Evolutionary conservation across 2,113 vertebrate genomes (phyloP).

Genomic region (Zingel zingel): DNA sequence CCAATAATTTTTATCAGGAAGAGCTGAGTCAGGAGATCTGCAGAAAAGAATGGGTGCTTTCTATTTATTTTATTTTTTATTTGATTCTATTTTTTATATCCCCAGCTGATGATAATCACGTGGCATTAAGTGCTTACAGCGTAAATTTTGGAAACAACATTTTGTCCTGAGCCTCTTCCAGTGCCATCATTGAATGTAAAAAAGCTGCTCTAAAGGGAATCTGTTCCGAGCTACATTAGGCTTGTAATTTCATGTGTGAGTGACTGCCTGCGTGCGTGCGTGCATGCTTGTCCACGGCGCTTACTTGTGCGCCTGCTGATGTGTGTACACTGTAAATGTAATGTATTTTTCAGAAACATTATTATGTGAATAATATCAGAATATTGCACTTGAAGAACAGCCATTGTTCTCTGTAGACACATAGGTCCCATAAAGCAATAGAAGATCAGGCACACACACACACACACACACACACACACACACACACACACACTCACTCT

Average conservation of each 20-base stretch:
- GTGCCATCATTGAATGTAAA: neutral
- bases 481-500: conserved; percentile 51
- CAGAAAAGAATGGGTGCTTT: conserved; percentile 27
- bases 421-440: conserved; percentile 56
- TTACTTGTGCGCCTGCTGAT: conserved; percentile 6
- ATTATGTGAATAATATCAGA: conserved; percentile 48
- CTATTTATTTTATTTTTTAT: conserved; percentile 18
- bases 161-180: neutral
- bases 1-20: conserved; percentile 8
- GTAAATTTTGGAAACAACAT: conserved; percentile 2
- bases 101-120: conserved; percentile 36
- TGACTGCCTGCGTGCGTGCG: neutral
- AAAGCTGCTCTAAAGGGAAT: neutral
- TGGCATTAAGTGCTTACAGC: neutral
- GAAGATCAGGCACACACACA: conserved; percentile 33
- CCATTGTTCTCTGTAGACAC: conserved; percentile 70
- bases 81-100: conserved; percentile 3
- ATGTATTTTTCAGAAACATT: conserved; percentile 55
- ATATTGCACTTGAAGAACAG: conserved; percentile 50
- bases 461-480: conserved; percentile 32
- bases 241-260: conserved; percentile 1
- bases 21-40: conserved; percentile 39
- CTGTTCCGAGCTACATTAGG: neutral
- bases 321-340: conserved; percentile 19
- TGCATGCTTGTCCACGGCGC: neutral